Evolutionary conservation across 2,888 invertebrate genomes (phyloP).

Genomic region (Acronicta leporina): DNA sequence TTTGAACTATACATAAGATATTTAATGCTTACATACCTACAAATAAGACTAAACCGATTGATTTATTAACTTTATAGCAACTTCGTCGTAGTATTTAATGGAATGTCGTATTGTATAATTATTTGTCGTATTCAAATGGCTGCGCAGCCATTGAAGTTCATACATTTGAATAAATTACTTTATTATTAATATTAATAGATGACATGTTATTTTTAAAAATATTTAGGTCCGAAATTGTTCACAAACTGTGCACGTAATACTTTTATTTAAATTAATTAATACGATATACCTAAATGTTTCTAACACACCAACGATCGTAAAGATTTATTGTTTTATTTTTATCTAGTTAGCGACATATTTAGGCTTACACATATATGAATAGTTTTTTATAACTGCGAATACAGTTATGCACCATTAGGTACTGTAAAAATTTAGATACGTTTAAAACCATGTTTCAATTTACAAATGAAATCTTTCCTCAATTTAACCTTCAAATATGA

Average conservation of each 20-base stretch:
- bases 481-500: no score
- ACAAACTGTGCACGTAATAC: slow-evolving; percentile 36
- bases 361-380: slow-evolving; percentile 55
- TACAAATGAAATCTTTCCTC: no score
- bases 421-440: slow-evolving; percentile 49
- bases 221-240: slow-evolving; percentile 39
- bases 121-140: slow-evolving; percentile 1
- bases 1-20: slow-evolving; percentile 10
- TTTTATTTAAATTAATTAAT: slow-evolving; percentile 46
- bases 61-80: background rate
- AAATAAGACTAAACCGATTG: background rate
- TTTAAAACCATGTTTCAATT: slow-evolving; percentile 45
- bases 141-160: no score
- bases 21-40: background rate
- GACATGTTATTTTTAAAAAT: background rate
- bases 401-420: slow-evolving; percentile 51
- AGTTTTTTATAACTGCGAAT: slow-evolving; percentile 41
- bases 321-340: slow-evolving; percentile 45
- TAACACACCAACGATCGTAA: slow-evolving; percentile 57
- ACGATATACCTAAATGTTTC: slow-evolving; percentile 46
- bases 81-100: slow-evolving; percentile 20
- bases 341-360: slow-evolving; percentile 55
- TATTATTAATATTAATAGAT: no score
- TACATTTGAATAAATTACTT: no score
- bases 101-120: slow-evolving; percentile 27